Conservation (phyloP, 1,140 invertebrate genomes). For the Drusus annulatus region DNA sequence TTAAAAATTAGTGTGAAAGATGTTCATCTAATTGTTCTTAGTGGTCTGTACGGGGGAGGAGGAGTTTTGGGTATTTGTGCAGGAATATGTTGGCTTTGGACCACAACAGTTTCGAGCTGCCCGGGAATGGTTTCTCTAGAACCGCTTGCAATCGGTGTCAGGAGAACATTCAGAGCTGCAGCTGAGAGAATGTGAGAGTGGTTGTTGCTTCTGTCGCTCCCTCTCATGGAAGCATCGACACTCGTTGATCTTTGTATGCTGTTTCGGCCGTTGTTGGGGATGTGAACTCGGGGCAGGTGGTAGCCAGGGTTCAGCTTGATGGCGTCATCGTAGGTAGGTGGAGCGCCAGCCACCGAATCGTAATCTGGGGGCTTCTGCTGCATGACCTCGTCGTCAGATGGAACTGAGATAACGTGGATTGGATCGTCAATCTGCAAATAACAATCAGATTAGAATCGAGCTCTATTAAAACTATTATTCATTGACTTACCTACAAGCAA, state of each 20-base stretch:
- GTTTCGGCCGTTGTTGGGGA: constrained; percentile 57
- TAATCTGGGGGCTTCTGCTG: constrained; percentile 83
- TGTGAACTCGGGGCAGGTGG: constrained; percentile 62
- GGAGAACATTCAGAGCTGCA: constrained; percentile 43
- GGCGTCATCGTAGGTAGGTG: constrained; percentile 82
- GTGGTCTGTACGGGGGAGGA: constrained; percentile 68
- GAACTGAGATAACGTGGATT: constrained; percentile 77
- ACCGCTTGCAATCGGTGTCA: constrained; percentile 26
- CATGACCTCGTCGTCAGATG: constrained; percentile 69
- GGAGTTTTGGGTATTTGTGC: constrained; percentile 67
- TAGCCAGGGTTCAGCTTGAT: constrained; percentile 78
- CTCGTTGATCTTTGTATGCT: constrained; percentile 7
- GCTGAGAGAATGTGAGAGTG: constrained; percentile 44
- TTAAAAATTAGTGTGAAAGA: not conserved
- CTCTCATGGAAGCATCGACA: not conserved
- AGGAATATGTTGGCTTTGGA: constrained; percentile 60
- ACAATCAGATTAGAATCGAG: constrained; percentile 12
- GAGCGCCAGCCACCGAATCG: constrained; percentile 78
- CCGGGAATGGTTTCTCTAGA: constrained; percentile 48
- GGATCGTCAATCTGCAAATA: constrained; percentile 76
- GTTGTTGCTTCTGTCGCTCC: constrained; percentile 30
- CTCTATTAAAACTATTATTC: not conserved
- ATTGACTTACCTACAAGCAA: no score
- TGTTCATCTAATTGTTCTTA: constrained; percentile 68
- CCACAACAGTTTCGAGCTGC: constrained; percentile 45